Conservation (phyloP, 2,797 vertebrate genomes). For the Emys orbicularis region DNA sequence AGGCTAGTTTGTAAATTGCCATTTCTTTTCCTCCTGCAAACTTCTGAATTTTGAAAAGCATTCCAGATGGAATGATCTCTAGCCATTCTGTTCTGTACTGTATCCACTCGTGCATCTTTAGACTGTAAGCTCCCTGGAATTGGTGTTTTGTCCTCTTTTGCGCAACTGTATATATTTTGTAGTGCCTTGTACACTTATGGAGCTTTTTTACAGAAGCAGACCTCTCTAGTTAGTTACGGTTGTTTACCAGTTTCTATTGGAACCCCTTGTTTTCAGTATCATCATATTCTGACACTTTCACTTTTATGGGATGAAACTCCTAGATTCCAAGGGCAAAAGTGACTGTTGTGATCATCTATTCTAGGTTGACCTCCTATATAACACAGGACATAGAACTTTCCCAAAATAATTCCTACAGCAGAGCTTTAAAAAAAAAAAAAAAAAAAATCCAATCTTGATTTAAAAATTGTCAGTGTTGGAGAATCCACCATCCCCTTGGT, state of each 20-base stretch:
- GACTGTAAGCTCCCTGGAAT: neutral
- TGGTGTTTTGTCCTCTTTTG: neutral
- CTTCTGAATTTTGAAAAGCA: neutral
- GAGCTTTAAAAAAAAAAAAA: neutral
- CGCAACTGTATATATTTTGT: neutral
- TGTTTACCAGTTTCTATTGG: constrained; percentile 56
- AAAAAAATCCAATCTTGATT: neutral
- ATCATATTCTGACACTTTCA: neutral
- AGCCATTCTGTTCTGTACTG: neutral
- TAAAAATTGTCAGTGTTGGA: neutral
- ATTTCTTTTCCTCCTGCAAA: neutral
- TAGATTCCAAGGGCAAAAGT: neutral
- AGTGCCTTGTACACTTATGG: neutral
- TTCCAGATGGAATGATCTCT: neutral
- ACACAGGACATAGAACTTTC: neutral
- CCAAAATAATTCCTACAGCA: neutral
- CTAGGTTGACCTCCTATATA: neutral
- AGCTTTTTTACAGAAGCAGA: neutral
- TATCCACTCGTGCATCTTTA: constrained; percentile 1
- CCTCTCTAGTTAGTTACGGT: constrained; percentile 20
- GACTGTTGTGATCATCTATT: neutral
- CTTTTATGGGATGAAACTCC: neutral
- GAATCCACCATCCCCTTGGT: neutral
- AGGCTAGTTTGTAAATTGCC: neutral
- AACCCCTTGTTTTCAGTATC: neutral